Conservation (phyloP, 2,113 vertebrate genomes). For the Ranitomeya imitator region DNA sequence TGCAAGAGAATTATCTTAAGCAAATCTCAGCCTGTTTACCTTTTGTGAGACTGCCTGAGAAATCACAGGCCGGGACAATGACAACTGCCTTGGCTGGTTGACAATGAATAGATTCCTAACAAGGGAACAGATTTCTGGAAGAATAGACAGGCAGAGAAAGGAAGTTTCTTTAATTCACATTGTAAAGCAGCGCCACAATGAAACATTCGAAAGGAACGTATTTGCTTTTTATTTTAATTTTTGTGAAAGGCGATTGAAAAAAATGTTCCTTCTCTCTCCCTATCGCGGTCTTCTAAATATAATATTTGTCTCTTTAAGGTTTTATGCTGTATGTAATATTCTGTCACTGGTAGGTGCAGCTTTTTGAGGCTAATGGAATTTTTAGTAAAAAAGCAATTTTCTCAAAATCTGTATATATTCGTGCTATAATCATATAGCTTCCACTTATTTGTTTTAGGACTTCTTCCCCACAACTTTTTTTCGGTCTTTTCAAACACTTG, state of each 20-base stretch:
- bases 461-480: too few relatives aligned
- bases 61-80: conserved; percentile 42
- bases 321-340: too few relatives aligned
- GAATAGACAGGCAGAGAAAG: conserved; percentile 50
- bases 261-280: background rate
- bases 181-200: background rate
- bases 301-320: background rate
- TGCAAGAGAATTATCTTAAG: conserved; percentile 58
- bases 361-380: too few relatives aligned
- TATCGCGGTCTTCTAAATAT: background rate
- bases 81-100: conserved; percentile 53
- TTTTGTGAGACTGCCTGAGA: conserved; percentile 55
- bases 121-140: conserved; percentile 34
- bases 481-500: too few relatives aligned
- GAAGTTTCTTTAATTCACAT: conserved; percentile 46
- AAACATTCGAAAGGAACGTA: conserved; percentile 33
- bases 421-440: too few relatives aligned
- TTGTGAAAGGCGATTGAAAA: background rate
- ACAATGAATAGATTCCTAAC: conserved; percentile 59
- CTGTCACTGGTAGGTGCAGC: too few relatives aligned
- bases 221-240: background rate
- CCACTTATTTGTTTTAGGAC: too few relatives aligned
- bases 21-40: conserved; percentile 57
- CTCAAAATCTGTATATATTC: too few relatives aligned
- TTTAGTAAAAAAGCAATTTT: too few relatives aligned